Evolutionary conservation across 1,140 invertebrate genomes (phyloP), one percentile per base, ranked within the genome.

Genomic region (Drosophila tsacasi): DNA sequence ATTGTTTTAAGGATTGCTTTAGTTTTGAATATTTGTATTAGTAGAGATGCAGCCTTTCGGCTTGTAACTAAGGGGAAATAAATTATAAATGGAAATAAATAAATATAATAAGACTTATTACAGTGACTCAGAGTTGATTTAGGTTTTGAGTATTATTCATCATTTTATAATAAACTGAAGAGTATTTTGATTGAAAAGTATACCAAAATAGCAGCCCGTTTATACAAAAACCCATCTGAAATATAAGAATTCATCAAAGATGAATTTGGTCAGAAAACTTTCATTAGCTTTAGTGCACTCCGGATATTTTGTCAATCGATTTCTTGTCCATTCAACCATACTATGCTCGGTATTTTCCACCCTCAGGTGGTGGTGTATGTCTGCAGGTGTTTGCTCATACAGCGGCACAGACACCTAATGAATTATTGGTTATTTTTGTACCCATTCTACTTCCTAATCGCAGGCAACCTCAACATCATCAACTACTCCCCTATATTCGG

Each of bases 391-490:
- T 61, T 68, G 60, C 27, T 42, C 52, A 44, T 57, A 46, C 9
- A 74, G 37, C 35, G 40, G 47, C 47, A 67, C 47, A 58, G 73
- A 66, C 62, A 60, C 63, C 63, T 67, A 60, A 76, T 77, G 74
- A 77, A 61, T 77, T 77, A 77, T 77, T 68, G 57, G 55, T 68
- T 60, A 71, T 60, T 77, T 76, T 54, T 30, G 42, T 19, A 25
- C 42, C 30, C 27, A 61, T 55, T 74, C 55, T 19, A 27, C 52
- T 74, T 13, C 50, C 37, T 55, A 47, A 49, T 65, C 52, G 49
- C 37, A 46, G 49, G 46, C 37, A 57, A 68, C 39, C 39, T 68
- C 63, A 46, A 67, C 49, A 23, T 40, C 44, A 35, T 57, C 21
- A 25, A 57, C 21, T 12, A 44, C 19, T 27, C 15, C 39, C n/a